These are phyloP conservation scores for Gasterosteus aculeatus DNA, from an alignment of 2,113 vertebrate species.

Conservation along the genomic window DNA sequence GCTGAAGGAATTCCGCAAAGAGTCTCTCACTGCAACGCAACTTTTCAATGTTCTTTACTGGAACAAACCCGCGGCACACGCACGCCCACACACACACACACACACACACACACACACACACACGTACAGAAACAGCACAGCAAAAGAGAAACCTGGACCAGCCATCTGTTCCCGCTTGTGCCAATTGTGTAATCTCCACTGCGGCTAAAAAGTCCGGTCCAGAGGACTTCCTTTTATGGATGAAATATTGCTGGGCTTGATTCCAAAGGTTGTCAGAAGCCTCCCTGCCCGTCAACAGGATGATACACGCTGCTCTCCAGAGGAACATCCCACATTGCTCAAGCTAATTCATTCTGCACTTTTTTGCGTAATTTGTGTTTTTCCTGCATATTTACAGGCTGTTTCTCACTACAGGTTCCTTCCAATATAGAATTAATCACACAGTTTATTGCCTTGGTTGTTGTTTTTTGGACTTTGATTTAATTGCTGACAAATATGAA, in stretches of 20 bases:
- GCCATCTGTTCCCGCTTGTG: slow-evolving; percentile 42
- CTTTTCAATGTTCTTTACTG: slow-evolving; percentile 66
- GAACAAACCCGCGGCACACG: slow-evolving; percentile 33
- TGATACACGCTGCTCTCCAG: slow-evolving; percentile 51
- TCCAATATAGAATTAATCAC: slow-evolving; percentile 28
- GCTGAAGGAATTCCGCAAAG: slow-evolving; percentile 74
- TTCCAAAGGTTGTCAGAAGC: not conserved
- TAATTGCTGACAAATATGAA: slow-evolving; percentile 3
- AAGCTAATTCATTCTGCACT: slow-evolving; percentile 27
- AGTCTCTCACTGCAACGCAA: slow-evolving; percentile 33
- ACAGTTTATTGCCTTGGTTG: not conserved
- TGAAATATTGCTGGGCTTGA: slow-evolving; percentile 15
- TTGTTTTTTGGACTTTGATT: slow-evolving; percentile 13
- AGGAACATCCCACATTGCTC: slow-evolving; percentile 59
- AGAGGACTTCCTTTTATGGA: slow-evolving; percentile 56
- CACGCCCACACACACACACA: slow-evolving; percentile 3
- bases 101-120: not conserved
- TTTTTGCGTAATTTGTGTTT: slow-evolving; percentile 1
- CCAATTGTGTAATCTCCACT: slow-evolving; percentile 47
- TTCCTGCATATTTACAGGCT: not conserved
- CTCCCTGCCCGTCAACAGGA: slow-evolving; percentile 18
- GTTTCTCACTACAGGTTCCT: slow-evolving; percentile 30
- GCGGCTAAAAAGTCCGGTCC: slow-evolving; percentile 46
- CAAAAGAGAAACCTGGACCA: slow-evolving; percentile 65
- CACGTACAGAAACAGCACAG: not conserved